Evolutionary conservation across 2,888 invertebrate species (phyloP), one percentile per base, ranked within the genome.

Genomic region (Ceratothoa steindachneri): DNA sequence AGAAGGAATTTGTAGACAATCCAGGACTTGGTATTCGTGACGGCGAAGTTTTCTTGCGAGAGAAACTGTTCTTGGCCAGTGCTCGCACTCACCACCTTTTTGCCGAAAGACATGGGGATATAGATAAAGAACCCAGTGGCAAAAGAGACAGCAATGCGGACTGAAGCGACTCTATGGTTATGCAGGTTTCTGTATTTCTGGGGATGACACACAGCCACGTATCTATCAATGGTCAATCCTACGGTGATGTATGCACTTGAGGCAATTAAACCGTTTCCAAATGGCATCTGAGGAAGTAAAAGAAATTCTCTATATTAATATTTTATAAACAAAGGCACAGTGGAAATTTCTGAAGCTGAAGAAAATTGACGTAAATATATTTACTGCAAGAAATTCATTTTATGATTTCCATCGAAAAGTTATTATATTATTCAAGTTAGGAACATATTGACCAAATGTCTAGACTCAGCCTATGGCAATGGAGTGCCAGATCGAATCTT

Each of bases 191-290:
- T 82, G 80, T 84, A 84, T 65, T 83, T 82, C 4, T 83, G 83
- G 15, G 84, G 84, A 41, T 83, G 82, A 79, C 85, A 86, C 5
- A 86, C 85, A 1, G 86, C 86, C 79, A 85, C 84, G 81, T 85
- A 86, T 41, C 86, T 83, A 77, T 85, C 85, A 22, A 86, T 82
- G 5, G 86, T 86, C n/a, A 86, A 83, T 64, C 85, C 85, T 3
- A 86, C 85, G 3, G 86, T 86, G 71, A 86, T 83, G 83, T 86
- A 86, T 7, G 86, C 86, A 68, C 84, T 84, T 27, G 85, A 83
- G 3, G 85, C 86, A 85, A 86, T 86, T 80, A 86, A 83, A 0
- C 84, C 84, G 81, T 86, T 86, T 28, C 85, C 84, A 72, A 86
- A 81, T 0, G 85, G 85, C 69, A 86, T 83, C 77, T 77, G 67